Base-by-base conservation (phyloP, 2,113 vertebrate species). In the Phalacrocorax brasilianus region DNA sequence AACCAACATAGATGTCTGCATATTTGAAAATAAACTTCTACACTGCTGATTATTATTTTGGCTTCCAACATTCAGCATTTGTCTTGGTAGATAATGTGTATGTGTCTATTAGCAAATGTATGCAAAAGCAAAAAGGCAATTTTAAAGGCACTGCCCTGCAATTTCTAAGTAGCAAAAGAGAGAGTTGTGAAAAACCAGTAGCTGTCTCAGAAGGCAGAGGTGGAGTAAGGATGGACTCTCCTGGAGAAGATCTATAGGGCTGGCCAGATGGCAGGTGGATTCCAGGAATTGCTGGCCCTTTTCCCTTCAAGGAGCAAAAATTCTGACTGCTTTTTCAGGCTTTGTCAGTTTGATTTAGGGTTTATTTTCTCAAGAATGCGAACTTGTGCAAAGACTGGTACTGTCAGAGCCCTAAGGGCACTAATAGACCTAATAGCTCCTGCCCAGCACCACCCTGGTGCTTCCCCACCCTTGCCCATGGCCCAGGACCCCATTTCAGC, bases 1-100 rank as follows among this genome's bases (percentile, higher is more conserved):
- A 94, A 78, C 62, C 33, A 79, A 85, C 62, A 82, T 1, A 79
- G 61, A 95, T 20, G 67, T 65, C 82, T 81, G 49, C 21, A 61
- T 91, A 83, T 80, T 63, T 77, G 67, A 91, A 94, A 96, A 92
- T 80, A 28, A 92, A 68, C 68, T 86, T 95, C 44, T 45, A 61
- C 9, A 1, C 22, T 79, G 16, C 21, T 89, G 72, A 71, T 38
- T 84, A 53, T 86, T 72, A 44, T 30, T 65, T 55, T 15, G 16
- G 12, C 65, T 74, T 70, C 68, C 40, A 52, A 21, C 26, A 76
- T 40, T 63, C 75, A 82, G 52, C 23, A 14, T 89, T 93, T 85
- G 44, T 44, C 65, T 44, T 28, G 40, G n/a, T 52, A 52, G 27
- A 44, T 19, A 38, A 59, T 5, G 5, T 33, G 17, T 35, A 62